phyloP scores from a whole-genome alignment of 1,140 invertebrate genomes.

The Drosophila ananassae region DNA sequence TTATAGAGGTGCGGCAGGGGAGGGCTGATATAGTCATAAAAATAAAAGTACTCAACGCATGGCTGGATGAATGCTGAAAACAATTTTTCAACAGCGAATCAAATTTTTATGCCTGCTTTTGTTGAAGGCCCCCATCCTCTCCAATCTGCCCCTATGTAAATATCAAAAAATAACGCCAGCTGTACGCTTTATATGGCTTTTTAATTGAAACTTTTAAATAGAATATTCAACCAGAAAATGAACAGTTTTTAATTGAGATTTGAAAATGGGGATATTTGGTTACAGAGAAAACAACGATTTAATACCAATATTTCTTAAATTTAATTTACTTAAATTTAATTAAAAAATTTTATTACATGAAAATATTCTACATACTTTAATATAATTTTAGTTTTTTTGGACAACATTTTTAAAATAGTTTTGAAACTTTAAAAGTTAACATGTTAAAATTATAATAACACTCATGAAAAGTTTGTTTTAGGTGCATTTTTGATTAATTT shows the following conservation, averaged over 20 bases:
- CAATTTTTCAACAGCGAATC: slow-evolving; percentile 7
- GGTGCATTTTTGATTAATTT: no score
- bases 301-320: no score
- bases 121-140: background rate
- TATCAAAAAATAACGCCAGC: slow-evolving; percentile 12
- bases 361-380: no score
- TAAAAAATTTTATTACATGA: no score
- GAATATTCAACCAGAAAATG: background rate
- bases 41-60: slow-evolving; percentile 17
- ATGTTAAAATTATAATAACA: no score
- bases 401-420: no score
- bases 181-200: slow-evolving; percentile 61
- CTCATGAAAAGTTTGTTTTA: no score
- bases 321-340: no score
- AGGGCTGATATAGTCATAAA: slow-evolving; percentile 1
- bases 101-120: slow-evolving; percentile 25
- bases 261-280: background rate
- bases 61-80: slow-evolving; percentile 11
- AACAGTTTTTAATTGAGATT: background rate
- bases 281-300: background rate
- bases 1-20: background rate
- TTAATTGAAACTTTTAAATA: slow-evolving; percentile 42
- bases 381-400: no score
- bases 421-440: no score
- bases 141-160: slow-evolving; percentile 25